Base-by-base conservation (phyloP, 2,797 vertebrate species). In the Hephaestus fuliginosus region DNA sequence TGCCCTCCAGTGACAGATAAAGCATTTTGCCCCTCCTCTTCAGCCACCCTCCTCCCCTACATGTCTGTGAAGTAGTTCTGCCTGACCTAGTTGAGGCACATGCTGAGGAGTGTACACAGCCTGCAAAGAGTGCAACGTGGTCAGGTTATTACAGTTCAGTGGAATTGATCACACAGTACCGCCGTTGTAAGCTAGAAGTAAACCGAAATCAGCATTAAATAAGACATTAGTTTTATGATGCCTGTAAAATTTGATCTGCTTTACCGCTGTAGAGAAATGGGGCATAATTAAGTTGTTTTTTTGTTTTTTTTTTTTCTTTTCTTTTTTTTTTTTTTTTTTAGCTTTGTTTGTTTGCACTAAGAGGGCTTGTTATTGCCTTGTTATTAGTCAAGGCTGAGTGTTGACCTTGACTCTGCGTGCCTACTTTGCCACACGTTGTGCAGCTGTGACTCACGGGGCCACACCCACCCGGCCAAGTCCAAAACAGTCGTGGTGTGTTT, bases 401-500 rank as follows among this genome's bases (percentile, higher is more conserved):
- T 79, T 83, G 65, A 56, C 83, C 13, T 33, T 25, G 36, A 41
- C n/a, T 67, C 63, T n/a, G 44, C 14, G 11, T 70, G 74, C 49
- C 72, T 71, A 7, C 69, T 80, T 76, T 82, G 80, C 74, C 70
- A 36, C 3, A 3, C 33, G 33, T 36, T 36, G 33, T 36, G 33
- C 33, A 36, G 33, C 33, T 36, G 33, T 36, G 33, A 36, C 33
- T 36, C 33, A 36, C 33, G 7, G 33, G 33, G 33, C 33, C 33
- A 36, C 33, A 36, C 33, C 33, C 33, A 36, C 33, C 33, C 4
- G 7, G 33, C 62, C 55, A 30, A 80, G 51, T 86, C 80, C 74
- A 68, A 76, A 86, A 82, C 80, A 55, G 66, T 63, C 67, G 72
- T 41, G 72, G 72, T 41, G 72, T 84, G 79, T 86, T 91, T 91